Evolutionary conservation across 2,888 invertebrate species (phyloP).

Genomic region (Caradrina kadenii): DNA sequence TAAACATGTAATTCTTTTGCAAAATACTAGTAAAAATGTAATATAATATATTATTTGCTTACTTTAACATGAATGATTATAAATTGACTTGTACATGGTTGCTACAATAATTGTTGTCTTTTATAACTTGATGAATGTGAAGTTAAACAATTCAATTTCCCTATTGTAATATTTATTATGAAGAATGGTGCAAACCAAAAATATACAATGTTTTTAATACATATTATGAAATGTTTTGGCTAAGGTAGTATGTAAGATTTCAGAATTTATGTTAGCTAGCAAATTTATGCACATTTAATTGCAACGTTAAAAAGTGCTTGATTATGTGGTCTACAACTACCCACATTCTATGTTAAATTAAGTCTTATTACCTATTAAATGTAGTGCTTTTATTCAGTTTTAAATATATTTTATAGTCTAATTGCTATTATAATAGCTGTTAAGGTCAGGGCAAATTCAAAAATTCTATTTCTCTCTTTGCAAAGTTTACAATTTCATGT

Average conservation of each 20-base stretch:
- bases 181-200: conserved; percentile 50
- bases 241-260: conserved; percentile 32
- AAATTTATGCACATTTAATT: conserved; percentile 21
- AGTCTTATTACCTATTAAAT: conserved; percentile 26
- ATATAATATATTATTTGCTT: conserved; percentile 42
- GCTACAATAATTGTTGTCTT: conserved; percentile 38
- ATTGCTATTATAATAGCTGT: conserved; percentile 26
- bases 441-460: conserved; percentile 31
- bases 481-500: conserved; percentile 8
- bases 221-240: conserved; percentile 29
- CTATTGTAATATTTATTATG: conserved; percentile 30
- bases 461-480: neutral
- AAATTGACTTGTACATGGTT: conserved; percentile 32
- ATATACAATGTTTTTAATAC: conserved; percentile 34
- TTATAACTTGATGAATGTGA: conserved; percentile 19
- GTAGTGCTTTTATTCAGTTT: conserved; percentile 23
- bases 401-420: conserved; percentile 28
- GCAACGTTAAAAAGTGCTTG: conserved; percentile 15
- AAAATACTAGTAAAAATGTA: conserved; percentile 46
- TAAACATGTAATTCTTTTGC: conserved; percentile 39
- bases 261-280: conserved; percentile 36
- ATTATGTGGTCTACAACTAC: conserved; percentile 2
- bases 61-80: conserved; percentile 5
- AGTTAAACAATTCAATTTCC: conserved; percentile 10
- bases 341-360: conserved; percentile 12